Conservation (phyloP, 2,888 invertebrate species). For the Homarus gammarus region DNA sequence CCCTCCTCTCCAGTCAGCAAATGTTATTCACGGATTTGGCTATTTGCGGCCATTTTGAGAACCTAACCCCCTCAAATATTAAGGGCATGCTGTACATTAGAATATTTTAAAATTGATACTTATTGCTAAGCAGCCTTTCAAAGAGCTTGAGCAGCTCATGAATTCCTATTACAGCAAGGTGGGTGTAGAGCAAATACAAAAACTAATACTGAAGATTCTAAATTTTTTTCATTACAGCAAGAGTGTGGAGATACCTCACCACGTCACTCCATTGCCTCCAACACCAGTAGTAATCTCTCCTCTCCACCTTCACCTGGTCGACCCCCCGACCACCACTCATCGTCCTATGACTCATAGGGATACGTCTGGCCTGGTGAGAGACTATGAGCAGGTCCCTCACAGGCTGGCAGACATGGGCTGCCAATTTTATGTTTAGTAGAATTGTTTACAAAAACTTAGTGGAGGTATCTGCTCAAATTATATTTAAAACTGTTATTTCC, state of each 20-base stretch:
- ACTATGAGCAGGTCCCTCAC: conserved; percentile 67
- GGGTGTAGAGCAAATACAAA: too few relatives aligned
- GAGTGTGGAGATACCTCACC: conserved; percentile 82
- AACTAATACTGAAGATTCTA: background rate
- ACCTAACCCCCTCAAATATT: too few relatives aligned
- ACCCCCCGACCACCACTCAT: conserved; percentile 71
- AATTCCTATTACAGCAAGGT: too few relatives aligned
- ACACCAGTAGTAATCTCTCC: conserved; percentile 87
- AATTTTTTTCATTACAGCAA: conserved; percentile 43
- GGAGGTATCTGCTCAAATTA: conserved; percentile 40
- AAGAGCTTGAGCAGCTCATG: too few relatives aligned
- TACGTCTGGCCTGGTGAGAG: conserved; percentile 69
- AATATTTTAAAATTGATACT: too few relatives aligned
- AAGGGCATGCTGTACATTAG: too few relatives aligned
- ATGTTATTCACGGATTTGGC: too few relatives aligned
- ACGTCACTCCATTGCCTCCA: conserved; percentile 86
- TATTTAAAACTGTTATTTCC: conserved; percentile 14
- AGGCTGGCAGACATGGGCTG: conserved; percentile 46
- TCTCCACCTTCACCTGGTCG: conserved; percentile 83
- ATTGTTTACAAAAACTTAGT: conserved; percentile 14
- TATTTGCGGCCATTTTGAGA: too few relatives aligned
- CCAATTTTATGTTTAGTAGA: conserved; percentile 30
- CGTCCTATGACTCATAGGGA: conserved; percentile 74
- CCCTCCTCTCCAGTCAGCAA: too few relatives aligned
- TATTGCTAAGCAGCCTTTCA: too few relatives aligned